phyloP scores from a whole-genome alignment of 2,797 vertebrate genomes.

The Sternarchorhynchus goeldii region DNA sequence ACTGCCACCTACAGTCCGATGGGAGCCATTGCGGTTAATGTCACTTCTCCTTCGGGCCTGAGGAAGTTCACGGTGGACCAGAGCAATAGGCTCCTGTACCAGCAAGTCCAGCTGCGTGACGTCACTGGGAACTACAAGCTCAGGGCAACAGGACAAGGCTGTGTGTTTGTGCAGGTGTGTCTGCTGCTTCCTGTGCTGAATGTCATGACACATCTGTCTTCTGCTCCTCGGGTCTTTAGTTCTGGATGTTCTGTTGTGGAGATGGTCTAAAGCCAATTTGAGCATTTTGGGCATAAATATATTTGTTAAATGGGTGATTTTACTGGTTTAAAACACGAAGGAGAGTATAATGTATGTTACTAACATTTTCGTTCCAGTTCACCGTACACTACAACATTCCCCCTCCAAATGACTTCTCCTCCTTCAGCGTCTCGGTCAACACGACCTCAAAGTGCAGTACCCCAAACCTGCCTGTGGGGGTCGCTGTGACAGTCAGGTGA shows the following conservation, averaged over 20 bases:
- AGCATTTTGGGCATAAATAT: neutral
- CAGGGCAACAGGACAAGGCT: conserved; percentile 73
- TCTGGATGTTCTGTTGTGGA: neutral
- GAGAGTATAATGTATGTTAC: neutral
- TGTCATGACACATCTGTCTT: neutral
- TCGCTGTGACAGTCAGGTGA: conserved; percentile 67
- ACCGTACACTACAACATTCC: conserved; percentile 74
- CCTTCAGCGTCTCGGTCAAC: conserved; percentile 64
- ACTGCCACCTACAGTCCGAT: conserved; percentile 72
- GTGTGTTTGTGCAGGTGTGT: conserved; percentile 81
- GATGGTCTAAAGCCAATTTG: too few species aligned
- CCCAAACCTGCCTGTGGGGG: conserved; percentile 49
- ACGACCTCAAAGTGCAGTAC: conserved; percentile 54
- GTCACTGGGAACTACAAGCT: conserved; percentile 72
- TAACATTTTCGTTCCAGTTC: conserved; percentile 62
- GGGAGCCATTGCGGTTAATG: conserved; percentile 68
- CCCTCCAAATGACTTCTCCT: conserved; percentile 67
- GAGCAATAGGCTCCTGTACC: conserved; percentile 80
- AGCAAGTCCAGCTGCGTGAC: conserved; percentile 71
- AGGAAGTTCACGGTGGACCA: conserved; percentile 72
- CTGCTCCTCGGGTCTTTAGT: neutral
- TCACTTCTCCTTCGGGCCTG: conserved; percentile 70
- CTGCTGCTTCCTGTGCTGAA: conserved; percentile 4
- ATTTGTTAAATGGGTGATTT: neutral
- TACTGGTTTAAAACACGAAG: neutral